Conservation (phyloP, 2,113 vertebrate species). For the Tautogolabrus adspersus region DNA sequence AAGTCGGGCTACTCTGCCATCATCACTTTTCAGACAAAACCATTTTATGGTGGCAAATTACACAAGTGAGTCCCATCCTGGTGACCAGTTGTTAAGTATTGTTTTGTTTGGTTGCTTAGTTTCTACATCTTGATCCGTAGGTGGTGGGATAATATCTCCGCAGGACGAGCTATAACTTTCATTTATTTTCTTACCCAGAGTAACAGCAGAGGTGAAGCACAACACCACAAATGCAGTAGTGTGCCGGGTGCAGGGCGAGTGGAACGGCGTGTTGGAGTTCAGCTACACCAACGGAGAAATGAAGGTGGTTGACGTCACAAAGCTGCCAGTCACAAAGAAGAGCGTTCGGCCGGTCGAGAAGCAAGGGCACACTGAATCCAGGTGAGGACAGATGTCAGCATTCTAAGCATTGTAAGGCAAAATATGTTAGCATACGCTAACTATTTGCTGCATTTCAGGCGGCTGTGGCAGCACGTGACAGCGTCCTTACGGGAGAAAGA, state of each 20-base stretch:
- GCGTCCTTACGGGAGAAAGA: slow-evolving; percentile 91
- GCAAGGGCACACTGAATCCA: slow-evolving; percentile 93
- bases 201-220: slow-evolving; percentile 96
- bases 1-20: slow-evolving; percentile 95
- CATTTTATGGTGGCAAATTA: slow-evolving; percentile 96
- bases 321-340: slow-evolving; percentile 90
- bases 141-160: too few relatives aligned
- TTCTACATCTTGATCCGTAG: too few relatives aligned
- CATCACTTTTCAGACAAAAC: slow-evolving; percentile 99
- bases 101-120: too few relatives aligned
- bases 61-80: slow-evolving; percentile 86
- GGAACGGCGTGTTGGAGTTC: slow-evolving; percentile 96
- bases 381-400: slow-evolving; percentile 76
- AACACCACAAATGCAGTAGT: slow-evolving; percentile 89
- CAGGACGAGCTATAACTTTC: too few relatives aligned
- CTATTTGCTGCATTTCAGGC: slow-evolving; percentile 71
- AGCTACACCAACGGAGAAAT: slow-evolving; percentile 90
- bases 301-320: slow-evolving; percentile 89
- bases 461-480: slow-evolving; percentile 94
- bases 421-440: too few relatives aligned
- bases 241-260: slow-evolving; percentile 96
- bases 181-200: slow-evolving; percentile 76
- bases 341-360: slow-evolving; percentile 90
- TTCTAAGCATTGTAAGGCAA: neutral
- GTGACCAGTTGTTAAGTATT: too few relatives aligned